phyloP scores from a whole-genome alignment of 2,888 invertebrate species.

The Apomyelois bistriatella region DNA sequence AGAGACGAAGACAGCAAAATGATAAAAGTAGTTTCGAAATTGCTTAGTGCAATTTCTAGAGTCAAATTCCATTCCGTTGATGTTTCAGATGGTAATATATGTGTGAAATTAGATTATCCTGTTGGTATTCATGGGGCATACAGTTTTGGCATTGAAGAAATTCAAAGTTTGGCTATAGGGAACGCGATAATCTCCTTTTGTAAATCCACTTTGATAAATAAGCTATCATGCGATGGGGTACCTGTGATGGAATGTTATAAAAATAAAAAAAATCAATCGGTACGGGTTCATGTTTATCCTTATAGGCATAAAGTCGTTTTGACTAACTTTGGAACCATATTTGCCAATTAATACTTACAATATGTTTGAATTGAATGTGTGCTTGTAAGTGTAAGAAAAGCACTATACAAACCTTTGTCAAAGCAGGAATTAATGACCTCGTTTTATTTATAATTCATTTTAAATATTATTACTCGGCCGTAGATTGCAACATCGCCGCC shows the following conservation, averaged over 20 bases:
- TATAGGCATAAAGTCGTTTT: conserved; percentile 12
- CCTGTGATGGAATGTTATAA: neutral
- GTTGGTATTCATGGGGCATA: neutral
- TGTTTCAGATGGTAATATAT: conserved; percentile 2
- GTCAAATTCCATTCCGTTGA: neutral
- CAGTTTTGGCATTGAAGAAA: neutral
- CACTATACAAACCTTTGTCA: no score
- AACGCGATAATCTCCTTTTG: neutral
- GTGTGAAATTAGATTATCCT: neutral
- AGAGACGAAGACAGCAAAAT: neutral
- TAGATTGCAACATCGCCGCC: no score
- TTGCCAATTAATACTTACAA: conserved; percentile 15
- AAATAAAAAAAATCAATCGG: neutral
- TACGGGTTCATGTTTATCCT: neutral
- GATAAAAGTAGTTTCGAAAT: neutral
- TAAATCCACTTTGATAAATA: neutral
- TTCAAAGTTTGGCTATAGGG: neutral
- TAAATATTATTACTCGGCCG: no score
- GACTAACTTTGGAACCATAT: conserved; percentile 16
- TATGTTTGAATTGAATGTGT: no score
- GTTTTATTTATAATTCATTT: no score
- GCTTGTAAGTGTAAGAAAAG: no score
- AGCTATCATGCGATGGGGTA: neutral
- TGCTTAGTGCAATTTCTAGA: neutral
- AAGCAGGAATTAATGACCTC: no score